Evolutionary conservation across 2,113 vertebrate species (phyloP), one percentile per base, ranked within the genome.

Genomic region (Tupaia tana): DNA sequence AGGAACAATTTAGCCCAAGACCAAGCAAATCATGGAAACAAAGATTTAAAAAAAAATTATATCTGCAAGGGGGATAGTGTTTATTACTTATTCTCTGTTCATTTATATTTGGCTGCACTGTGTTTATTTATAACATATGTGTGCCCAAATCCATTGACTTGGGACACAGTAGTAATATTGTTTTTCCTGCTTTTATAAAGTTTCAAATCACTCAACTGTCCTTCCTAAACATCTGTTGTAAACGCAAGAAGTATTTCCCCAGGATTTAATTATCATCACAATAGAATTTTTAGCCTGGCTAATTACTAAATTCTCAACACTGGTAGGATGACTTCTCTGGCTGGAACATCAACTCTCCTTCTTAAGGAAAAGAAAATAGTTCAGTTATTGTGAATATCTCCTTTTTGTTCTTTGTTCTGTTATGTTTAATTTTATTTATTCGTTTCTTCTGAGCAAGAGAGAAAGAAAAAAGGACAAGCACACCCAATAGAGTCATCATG

Each of bases 1-100:
- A 89, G 3, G 20, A 86, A 11, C 27, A 9, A 81, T 95, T 98
- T 95, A 96, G 22, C 59, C 96, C 29, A 89, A 94, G 95, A 96
- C 88, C 29, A 95, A 95, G n/a, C 25, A 73, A 82, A 78, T 2
- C 19, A 3, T 91, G 9, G 8, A 90, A 96, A 59, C n/a, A 34
- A 95, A 59, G 27, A 93, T 93, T 96, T 86, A 90, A 82, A 95
- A 5, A 87, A 9, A 84, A 95, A 83, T 43, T 43, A 91, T 27
- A 87, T 90, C 81, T 95, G 24, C 8, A 90, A 95, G 19, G 12
- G 95, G 54, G 31, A 86, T 74, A 85, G 20, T 74, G 22, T 79
- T 64, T 85, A 82, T 92, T 88, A 85, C 34, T 79, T 87, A 63
- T 64, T 96, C 20, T 94, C 92, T 95, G 24, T 82, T 97, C 70